A percentile compares a stretch with the other conserved stretches of the same genome.
These are phyloP conservation scores for Chironomus tentans DNA, from an alignment of 2,888 invertebrate species.

Conservation along the genomic window DNA sequence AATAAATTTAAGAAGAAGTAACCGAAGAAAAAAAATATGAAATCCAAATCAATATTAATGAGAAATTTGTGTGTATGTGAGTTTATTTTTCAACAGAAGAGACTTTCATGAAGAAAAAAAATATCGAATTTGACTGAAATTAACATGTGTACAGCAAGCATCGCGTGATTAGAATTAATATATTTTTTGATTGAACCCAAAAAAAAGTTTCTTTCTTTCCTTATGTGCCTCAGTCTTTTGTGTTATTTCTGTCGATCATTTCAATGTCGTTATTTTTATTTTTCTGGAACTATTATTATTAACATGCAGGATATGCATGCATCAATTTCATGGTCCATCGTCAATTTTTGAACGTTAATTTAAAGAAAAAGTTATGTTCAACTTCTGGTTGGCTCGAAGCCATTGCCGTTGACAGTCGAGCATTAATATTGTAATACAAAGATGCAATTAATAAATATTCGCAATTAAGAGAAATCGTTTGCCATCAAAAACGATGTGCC, in stretches of 20 bases:
- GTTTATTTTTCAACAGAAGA: background rate
- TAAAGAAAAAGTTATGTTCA: background rate
- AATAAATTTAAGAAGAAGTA: background rate
- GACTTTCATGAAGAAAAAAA: background rate
- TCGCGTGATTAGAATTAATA: conserved; percentile 21
- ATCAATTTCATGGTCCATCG: background rate
- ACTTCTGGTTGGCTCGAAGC: background rate
- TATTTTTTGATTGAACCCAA: background rate
- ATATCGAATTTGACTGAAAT: background rate
- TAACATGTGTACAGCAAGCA: background rate
- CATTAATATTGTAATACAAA: background rate
- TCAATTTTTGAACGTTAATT: background rate
- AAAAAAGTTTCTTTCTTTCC: background rate
- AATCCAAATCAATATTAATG: conserved; percentile 18
- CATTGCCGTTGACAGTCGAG: background rate
- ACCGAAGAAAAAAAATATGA: background rate
- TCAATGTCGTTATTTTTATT: background rate
- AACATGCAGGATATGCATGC: background rate
- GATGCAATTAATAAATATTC: background rate
- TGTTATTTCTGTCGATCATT: background rate
- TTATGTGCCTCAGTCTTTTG: background rate
- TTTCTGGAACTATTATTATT: background rate
- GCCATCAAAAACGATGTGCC: background rate
- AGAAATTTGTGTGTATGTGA: background rate
- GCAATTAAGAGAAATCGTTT: background rate